phyloP scores from a whole-genome alignment of 2,888 invertebrate genomes.

The Meliscaeva auricollis region DNA sequence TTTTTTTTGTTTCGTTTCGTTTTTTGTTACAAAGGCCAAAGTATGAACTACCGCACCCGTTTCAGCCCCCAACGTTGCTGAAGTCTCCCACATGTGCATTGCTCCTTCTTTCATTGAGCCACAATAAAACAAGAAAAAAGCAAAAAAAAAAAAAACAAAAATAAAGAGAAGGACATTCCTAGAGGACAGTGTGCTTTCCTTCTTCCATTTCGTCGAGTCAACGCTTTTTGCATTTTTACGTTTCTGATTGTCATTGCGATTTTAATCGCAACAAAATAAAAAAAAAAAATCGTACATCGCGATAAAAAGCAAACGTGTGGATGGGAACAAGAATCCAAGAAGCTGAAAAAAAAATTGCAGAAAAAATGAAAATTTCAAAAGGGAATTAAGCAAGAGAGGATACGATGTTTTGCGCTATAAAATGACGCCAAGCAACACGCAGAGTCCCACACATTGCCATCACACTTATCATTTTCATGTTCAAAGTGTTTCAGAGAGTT shows the following conservation, averaged over 20 bases:
- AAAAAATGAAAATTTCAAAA: constrained; percentile 48
- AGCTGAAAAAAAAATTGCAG: constrained; percentile 59
- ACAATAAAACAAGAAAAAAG: constrained; percentile 13
- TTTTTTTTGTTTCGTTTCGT: not conserved
- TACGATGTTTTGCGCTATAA: not conserved
- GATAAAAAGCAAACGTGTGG: constrained; percentile 60
- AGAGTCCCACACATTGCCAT: constrained; percentile 7
- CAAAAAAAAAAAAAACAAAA: too few relatives aligned
- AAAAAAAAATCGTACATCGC: constrained; percentile 41
- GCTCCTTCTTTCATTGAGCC: not conserved
- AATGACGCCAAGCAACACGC: constrained; percentile 1
- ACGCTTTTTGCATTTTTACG: constrained; percentile 70
- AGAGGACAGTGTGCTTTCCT: constrained; percentile 55
- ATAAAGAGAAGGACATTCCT: constrained; percentile 59
- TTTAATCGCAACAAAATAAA: constrained; percentile 62
- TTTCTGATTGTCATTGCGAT: constrained; percentile 72
- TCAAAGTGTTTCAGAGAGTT: constrained; percentile 19
- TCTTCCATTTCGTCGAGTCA: constrained; percentile 68
- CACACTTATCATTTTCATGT: constrained; percentile 51
- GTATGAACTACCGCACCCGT: too few relatives aligned
- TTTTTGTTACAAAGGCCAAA: too few relatives aligned
- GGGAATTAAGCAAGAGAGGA: not conserved
- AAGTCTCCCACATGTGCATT: not conserved
- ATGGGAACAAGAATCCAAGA: constrained; percentile 44
- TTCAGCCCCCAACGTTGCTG: too few relatives aligned